Percentiles rank a stretch among this genome's conserved stretches.
Evolutionary conservation across 2,888 invertebrate genomes (phyloP).

Genomic region (Athalia rosae): DNA sequence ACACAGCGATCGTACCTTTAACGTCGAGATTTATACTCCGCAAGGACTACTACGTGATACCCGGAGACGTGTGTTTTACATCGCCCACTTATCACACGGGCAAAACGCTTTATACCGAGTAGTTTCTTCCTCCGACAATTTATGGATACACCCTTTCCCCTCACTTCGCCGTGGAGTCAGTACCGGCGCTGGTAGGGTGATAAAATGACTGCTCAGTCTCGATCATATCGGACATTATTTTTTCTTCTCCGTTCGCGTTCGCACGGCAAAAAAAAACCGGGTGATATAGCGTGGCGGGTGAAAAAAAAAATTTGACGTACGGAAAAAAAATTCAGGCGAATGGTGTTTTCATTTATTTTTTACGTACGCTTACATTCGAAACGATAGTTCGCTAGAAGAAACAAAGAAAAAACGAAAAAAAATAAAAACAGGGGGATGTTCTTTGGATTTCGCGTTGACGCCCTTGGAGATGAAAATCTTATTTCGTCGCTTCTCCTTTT

Average conservation of each 20-base stretch:
- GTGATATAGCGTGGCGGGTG: too few species aligned
- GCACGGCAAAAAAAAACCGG: too few species aligned
- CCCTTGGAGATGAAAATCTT: too few species aligned
- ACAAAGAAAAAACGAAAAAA: too few species aligned
- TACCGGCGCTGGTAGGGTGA: background rate
- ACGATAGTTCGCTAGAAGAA: too few species aligned
- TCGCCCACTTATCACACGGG: conserved; percentile 36
- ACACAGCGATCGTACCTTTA: background rate
- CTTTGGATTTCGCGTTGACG: too few species aligned
- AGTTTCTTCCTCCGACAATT: background rate
- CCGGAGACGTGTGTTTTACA: conserved; percentile 35
- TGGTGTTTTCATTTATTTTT: too few species aligned
- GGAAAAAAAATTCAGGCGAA: too few species aligned
- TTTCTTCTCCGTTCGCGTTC: background rate
- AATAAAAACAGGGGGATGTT: too few species aligned
- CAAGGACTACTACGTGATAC: conserved; percentile 24
- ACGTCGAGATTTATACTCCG: conserved; percentile 28
- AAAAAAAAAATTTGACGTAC: too few species aligned
- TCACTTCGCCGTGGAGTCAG: background rate
- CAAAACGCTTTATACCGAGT: conserved; percentile 15
- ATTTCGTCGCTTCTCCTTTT: too few species aligned
- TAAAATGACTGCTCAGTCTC: background rate
- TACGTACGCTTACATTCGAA: too few species aligned
- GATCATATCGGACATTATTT: background rate
- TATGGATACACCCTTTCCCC: background rate